Conservation (phyloP, 2,888 invertebrate genomes). For the Caenorhabditis drosophilae region DNA sequence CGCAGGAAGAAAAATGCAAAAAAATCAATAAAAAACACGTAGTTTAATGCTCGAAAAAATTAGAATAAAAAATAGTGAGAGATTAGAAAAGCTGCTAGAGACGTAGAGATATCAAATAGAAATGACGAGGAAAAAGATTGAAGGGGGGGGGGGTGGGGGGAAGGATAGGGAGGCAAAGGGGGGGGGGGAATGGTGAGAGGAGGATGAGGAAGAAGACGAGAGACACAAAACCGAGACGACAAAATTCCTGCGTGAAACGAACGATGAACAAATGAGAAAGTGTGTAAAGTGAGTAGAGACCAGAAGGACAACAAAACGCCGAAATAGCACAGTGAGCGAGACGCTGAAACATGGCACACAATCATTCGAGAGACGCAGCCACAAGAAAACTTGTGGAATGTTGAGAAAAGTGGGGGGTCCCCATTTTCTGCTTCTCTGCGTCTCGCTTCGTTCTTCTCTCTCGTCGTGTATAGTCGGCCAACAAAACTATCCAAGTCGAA, state of each 20-base stretch:
- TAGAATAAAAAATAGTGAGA: background rate
- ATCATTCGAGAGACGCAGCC: background rate
- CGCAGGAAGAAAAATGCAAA: background rate
- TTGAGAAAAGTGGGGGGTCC: too few species aligned
- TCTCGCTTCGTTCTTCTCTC: background rate
- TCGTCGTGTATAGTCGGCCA: background rate
- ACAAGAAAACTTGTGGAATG: slow-evolving; percentile 1
- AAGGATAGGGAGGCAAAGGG: too few species aligned
- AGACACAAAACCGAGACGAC: too few species aligned
- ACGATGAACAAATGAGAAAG: too few species aligned
- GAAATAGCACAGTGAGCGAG: slow-evolving; percentile 3
- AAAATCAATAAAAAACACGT: background rate
- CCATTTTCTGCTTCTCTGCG: background rate
- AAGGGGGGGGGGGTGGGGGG: too few species aligned
- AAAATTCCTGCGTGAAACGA: too few species aligned
- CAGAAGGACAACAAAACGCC: background rate
- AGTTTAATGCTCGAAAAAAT: too few species aligned
- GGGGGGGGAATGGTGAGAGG: too few species aligned
- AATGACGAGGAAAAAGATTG: too few species aligned
- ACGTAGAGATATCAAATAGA: background rate
- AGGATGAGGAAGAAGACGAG: too few species aligned
- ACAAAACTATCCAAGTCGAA: background rate
- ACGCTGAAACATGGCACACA: background rate
- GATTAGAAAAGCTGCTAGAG: background rate
- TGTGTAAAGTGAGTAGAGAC: background rate